Evolutionary conservation across 1,140 invertebrate species (phyloP).

Genomic region (Belonocnema kinseyi): DNA sequence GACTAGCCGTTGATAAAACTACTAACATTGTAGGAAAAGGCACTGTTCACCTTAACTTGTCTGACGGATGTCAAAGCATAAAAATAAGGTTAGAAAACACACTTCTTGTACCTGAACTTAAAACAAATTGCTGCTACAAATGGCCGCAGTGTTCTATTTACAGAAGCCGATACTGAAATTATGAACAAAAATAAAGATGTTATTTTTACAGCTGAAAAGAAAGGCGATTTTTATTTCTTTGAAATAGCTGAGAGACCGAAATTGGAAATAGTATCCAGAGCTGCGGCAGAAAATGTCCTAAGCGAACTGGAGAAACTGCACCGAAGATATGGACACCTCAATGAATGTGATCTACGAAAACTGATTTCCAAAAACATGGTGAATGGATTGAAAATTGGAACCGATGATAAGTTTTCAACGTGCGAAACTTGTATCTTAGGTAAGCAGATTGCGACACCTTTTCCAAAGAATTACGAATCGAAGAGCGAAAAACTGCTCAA

Average conservation of each 20-base stretch:
- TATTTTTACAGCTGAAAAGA: slow-evolving; percentile 20
- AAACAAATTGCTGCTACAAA: slow-evolving; percentile 31
- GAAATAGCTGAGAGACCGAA: background rate
- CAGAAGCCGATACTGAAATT: slow-evolving; percentile 17
- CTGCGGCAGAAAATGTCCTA: slow-evolving; percentile 11
- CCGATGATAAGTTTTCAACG: background rate
- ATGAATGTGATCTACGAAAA: slow-evolving; percentile 32
- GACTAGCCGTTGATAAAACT: slow-evolving; percentile 38
- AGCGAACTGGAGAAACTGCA: background rate
- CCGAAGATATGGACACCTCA: slow-evolving; percentile 35
- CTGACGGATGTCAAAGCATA: background rate
- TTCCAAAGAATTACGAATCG: slow-evolving; percentile 6
- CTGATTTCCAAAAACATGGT: slow-evolving; percentile 30
- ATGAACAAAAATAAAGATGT: background rate
- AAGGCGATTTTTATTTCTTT: slow-evolving; percentile 32
- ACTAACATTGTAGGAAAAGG: slow-evolving; percentile 34
- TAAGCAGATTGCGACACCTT: slow-evolving; percentile 15
- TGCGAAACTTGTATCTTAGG: slow-evolving; percentile 31
- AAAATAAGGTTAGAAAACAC: slow-evolving; percentile 36
- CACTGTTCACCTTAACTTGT: slow-evolving; percentile 24
- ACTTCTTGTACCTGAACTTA: slow-evolving; percentile 38
- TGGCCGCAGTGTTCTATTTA: background rate
- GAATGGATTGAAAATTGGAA: slow-evolving; percentile 2
- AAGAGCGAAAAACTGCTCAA: background rate
- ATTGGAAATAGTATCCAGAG: background rate